These are phyloP conservation scores for Netelia inedita DNA, from an alignment of 2,888 invertebrate species.

Conservation along the genomic window DNA sequence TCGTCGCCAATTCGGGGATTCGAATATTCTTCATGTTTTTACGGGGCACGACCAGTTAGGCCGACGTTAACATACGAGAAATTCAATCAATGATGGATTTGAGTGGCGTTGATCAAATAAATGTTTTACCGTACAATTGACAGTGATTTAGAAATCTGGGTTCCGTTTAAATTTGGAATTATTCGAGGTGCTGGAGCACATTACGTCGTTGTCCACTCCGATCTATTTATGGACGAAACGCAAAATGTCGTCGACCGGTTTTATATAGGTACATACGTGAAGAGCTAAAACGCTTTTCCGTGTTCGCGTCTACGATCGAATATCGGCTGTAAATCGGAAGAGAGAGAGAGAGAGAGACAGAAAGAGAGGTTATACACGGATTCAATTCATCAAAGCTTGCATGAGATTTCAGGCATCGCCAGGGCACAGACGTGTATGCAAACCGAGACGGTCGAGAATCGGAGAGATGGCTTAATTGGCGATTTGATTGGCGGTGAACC, in stretches of 20 bases:
- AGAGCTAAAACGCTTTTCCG: slow-evolving; percentile 58
- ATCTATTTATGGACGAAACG: slow-evolving; percentile 29
- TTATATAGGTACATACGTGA: slow-evolving; percentile 5
- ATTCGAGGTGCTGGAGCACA: not conserved
- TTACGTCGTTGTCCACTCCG: not conserved
- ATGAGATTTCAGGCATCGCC: slow-evolving; percentile 36
- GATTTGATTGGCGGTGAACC: slow-evolving; percentile 64
- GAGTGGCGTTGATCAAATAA: slow-evolving; percentile 6
- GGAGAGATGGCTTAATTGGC: slow-evolving; percentile 64
- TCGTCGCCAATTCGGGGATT: not conserved
- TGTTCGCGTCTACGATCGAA: slow-evolving; percentile 53
- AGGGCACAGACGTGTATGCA: not conserved
- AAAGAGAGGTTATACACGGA: slow-evolving; percentile 4
- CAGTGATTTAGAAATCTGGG: slow-evolving; percentile 6
- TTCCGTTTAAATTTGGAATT: slow-evolving; percentile 4
- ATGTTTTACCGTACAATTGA: not conserved
- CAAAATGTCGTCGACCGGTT: slow-evolving; percentile 20
- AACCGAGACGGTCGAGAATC: slow-evolving; percentile 24
- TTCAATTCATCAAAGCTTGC: slow-evolving; percentile 57
- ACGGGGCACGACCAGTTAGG: not conserved
- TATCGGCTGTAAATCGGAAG: not conserved
- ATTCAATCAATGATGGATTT: slow-evolving; percentile 20
- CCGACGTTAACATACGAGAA: not conserved
- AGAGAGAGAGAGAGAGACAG: not conserved
- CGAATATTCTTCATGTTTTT: not conserved